A percentile compares a stretch with the other conserved stretches of the same genome.
Conservation (phyloP, 2,797 vertebrate genomes). For the Hyperoplus immaculatus region DNA sequence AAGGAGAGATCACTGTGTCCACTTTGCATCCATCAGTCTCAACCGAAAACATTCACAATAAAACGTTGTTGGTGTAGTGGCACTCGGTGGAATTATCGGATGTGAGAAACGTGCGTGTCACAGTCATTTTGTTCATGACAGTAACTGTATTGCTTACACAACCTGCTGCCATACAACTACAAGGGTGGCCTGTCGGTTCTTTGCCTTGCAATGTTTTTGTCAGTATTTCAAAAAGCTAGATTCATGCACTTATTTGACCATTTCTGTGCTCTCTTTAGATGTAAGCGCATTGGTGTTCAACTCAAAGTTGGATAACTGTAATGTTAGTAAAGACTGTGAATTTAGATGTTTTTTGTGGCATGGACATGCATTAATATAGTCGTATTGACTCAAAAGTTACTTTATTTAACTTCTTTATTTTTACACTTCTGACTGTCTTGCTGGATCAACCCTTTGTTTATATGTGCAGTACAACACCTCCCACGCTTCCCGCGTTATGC, state of each 20-base stretch:
- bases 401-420: slow-evolving; percentile 86
- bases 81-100: slow-evolving; percentile 69
- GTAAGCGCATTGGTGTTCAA: slow-evolving; percentile 97
- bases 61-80: slow-evolving; percentile 59
- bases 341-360: slow-evolving; percentile 96
- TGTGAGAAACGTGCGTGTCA: slow-evolving; percentile 74
- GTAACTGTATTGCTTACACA: slow-evolving; percentile 85
- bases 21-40: slow-evolving; percentile 49
- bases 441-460: slow-evolving; percentile 89
- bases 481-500: slow-evolving; percentile 90
- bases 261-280: slow-evolving; percentile 95
- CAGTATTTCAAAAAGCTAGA: slow-evolving; percentile 91
- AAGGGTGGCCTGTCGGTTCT: slow-evolving; percentile 89
- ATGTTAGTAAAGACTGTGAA: slow-evolving; percentile 94
- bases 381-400: slow-evolving; percentile 85
- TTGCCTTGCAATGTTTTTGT: slow-evolving; percentile 92
- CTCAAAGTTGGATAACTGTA: slow-evolving; percentile 93
- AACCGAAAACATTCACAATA: slow-evolving; percentile 43
- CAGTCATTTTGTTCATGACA: slow-evolving; percentile 72
- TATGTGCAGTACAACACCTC: slow-evolving; percentile 94
- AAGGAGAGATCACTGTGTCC: slow-evolving; percentile 55
- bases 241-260: slow-evolving; percentile 95
- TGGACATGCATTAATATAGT: slow-evolving; percentile 97
- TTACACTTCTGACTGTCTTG: slow-evolving; percentile 89
- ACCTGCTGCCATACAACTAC: slow-evolving; percentile 89